Percentiles rank a stretch among this genome's conserved stretches.
phyloP scores from a whole-genome alignment of 2,797 vertebrate genomes.

The Urophycis tenuis region DNA sequence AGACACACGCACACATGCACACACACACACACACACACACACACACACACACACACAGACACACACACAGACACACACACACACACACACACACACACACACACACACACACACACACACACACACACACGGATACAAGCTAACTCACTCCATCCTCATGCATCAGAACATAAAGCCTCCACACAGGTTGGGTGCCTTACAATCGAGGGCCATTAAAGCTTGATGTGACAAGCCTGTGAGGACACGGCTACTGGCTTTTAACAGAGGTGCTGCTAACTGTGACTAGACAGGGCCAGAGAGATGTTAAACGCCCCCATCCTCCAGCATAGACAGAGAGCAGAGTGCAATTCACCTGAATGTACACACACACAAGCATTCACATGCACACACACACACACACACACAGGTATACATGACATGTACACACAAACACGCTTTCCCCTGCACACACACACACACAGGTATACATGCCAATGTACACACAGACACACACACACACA shows the following conservation, averaged over 20 bases:
- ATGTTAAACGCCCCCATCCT: background rate
- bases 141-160: conserved; percentile 18
- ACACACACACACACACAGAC: conserved; percentile 6
- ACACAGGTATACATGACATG: background rate
- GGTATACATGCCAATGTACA: background rate
- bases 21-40: no score
- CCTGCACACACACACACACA: background rate
- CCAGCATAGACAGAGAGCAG: background rate
- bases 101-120: background rate
- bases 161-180: conserved; percentile 3
- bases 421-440: background rate
- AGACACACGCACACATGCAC: background rate
- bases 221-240: conserved; percentile 56
- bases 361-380: background rate
- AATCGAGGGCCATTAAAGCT: conserved; percentile 53
- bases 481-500: background rate
- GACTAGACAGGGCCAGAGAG: conserved; percentile 50
- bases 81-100: background rate
- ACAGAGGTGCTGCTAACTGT: conserved; percentile 54
- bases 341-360: background rate
- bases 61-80: conserved; percentile 8
- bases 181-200: conserved; percentile 27
- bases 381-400: background rate
- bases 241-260: conserved; percentile 59
- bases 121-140: background rate